These are phyloP conservation scores for Podargus strigoides DNA, from an alignment of 2,797 vertebrate species.

Conservation along the genomic window DNA sequence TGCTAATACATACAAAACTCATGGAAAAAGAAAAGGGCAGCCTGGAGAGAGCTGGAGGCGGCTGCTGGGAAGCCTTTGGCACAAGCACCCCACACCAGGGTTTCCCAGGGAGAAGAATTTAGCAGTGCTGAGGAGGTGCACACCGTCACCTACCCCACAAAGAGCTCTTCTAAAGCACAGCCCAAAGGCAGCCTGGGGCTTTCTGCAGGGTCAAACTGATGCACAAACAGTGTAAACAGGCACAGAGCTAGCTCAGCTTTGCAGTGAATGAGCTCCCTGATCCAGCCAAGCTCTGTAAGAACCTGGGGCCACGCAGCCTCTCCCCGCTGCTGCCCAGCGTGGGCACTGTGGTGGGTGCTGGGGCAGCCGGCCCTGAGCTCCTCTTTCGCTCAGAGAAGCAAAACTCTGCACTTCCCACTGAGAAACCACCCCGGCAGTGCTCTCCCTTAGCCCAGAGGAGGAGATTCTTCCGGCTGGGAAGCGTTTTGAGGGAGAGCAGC, in stretches of 20 bases:
- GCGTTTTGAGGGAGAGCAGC: not conserved
- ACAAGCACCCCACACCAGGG: not conserved
- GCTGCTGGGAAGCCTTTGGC: not conserved
- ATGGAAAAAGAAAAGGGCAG: not conserved
- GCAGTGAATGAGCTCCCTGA: not conserved
- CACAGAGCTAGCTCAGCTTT: not conserved
- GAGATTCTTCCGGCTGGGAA: not conserved
- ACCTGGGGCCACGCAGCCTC: not conserved
- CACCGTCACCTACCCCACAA: not conserved
- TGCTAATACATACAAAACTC: not conserved
- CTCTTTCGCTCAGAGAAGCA: not conserved
- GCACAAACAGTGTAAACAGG: too few species aligned
- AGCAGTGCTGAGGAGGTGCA: not conserved
- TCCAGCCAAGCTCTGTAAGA: not conserved
- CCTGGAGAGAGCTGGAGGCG: not conserved
- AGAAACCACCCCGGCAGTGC: not conserved
- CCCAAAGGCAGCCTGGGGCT: not conserved
- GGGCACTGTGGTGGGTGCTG: too few species aligned
- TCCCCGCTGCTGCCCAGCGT: fast-evolving
- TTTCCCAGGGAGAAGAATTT: not conserved
- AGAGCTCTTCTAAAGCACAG: not conserved
- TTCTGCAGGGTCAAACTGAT: too few species aligned
- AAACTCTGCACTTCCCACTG: not conserved
- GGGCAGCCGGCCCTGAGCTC: not conserved
- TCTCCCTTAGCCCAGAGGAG: not conserved